Evolutionary conservation across 2,797 vertebrate species (phyloP).

Genomic region (Parauchenoglanis punctatus): DNA sequence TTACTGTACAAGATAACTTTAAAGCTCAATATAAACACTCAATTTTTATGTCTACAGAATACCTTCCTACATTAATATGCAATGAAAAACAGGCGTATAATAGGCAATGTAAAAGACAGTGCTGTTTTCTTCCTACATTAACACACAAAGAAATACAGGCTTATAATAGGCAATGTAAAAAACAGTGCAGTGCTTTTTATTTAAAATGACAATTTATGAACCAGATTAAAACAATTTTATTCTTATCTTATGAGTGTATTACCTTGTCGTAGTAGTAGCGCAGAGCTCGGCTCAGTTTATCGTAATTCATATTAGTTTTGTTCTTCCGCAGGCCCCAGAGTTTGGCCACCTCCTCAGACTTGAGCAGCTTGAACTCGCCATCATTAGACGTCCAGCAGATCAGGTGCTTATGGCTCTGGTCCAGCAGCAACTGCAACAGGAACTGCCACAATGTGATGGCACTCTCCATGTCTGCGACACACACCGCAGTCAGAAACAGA

Average conservation of each 20-base stretch:
- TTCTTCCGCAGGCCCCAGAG: constrained; percentile 97
- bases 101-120: neutral
- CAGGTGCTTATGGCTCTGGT: constrained; percentile 94
- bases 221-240: neutral
- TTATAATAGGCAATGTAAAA: neutral
- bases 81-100: neutral
- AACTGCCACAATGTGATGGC: constrained; percentile 99
- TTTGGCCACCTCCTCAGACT: constrained; percentile 96
- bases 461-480: constrained; percentile 90
- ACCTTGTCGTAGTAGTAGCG: constrained; percentile 99
- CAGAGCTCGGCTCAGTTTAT: constrained; percentile 95
- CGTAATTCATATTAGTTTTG: constrained; percentile 99
- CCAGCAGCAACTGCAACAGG: constrained; percentile 94
- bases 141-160: neutral
- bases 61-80: neutral
- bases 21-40: neutral
- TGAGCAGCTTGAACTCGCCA: constrained; percentile 96
- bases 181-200: neutral
- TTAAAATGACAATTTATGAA: neutral
- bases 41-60: neutral
- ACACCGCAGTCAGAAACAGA: neutral
- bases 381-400: constrained; percentile 98
- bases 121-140: neutral
- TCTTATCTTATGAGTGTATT: constrained; percentile 23
- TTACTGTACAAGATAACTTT: neutral